Percentiles rank a stretch among this genome's conserved stretches.
phyloP scores from a whole-genome alignment of 2,888 invertebrate genomes.

The Branchinecta sandiegonensis region DNA sequence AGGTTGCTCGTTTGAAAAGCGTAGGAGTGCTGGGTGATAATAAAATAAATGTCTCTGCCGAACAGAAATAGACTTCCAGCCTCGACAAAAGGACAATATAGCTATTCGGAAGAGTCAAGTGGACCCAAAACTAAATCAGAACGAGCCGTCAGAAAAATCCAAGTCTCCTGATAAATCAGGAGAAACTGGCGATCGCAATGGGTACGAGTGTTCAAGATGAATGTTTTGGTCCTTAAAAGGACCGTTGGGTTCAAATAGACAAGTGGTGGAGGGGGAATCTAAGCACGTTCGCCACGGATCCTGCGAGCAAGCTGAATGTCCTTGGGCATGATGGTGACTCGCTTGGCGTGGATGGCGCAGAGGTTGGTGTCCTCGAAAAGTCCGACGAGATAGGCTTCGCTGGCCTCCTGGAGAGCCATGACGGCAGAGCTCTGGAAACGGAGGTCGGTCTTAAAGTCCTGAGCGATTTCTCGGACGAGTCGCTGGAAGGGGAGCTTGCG shows the following conservation, averaged over 20 bases:
- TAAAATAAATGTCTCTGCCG: no score
- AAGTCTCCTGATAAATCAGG: no score
- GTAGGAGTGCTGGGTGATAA: no score
- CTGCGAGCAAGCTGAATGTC: slow-evolving; percentile 90
- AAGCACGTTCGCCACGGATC: slow-evolving; percentile 84
- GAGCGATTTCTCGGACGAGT: slow-evolving; percentile 35
- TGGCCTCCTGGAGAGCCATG: slow-evolving; percentile 51
- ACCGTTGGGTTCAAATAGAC: background rate
- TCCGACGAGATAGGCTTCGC: slow-evolving; percentile 80
- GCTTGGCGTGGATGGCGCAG: slow-evolving; percentile 93
- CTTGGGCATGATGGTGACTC: slow-evolving; percentile 96
- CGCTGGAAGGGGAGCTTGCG: slow-evolving; percentile 41
- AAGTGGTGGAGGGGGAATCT: background rate
- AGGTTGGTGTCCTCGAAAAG: slow-evolving; percentile 94
- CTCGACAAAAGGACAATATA: no score
- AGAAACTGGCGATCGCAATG: no score
- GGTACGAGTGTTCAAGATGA: no score
- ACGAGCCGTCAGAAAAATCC: no score
- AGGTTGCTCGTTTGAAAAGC: no score
- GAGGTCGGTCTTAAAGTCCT: slow-evolving; percentile 32
- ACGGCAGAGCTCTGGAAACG: slow-evolving; percentile 25
- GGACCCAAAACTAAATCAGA: no score
- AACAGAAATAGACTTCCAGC: no score
- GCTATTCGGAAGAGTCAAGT: no score
- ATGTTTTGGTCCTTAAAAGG: slow-evolving; percentile 1